A percentile compares a stretch with the other conserved stretches of the same genome.
Conservation (phyloP, 2,113 vertebrate species). For the Scalopus aquaticus region DNA sequence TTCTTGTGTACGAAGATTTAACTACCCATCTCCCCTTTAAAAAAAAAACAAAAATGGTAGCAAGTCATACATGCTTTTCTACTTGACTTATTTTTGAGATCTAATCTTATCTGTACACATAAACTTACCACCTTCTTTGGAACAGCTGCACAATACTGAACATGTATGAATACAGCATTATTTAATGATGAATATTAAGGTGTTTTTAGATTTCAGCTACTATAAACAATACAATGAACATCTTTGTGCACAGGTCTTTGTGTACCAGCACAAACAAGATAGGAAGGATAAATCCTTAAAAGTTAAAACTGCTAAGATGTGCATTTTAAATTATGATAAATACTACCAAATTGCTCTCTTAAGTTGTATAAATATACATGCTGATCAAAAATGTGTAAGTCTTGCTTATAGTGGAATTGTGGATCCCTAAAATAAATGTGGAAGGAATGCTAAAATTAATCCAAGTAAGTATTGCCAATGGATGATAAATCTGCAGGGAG, state of each 20-base stretch:
- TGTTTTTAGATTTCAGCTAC: neutral
- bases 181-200: neutral
- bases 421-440: neutral
- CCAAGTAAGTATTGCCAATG: neutral
- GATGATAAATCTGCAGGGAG: neutral
- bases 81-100: conserved; percentile 4
- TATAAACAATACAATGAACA: neutral
- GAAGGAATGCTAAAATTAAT: neutral
- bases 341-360: no score
- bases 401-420: neutral
- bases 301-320: neutral
- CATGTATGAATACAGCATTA: neutral
- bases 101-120: neutral
- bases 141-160: neutral
- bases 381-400: neutral
- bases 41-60: neutral
- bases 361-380: neutral
- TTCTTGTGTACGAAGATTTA: neutral
- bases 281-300: neutral
- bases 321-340: neutral
- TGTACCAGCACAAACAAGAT: neutral
- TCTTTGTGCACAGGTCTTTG: neutral
- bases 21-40: neutral
- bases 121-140: neutral
- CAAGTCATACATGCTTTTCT: neutral